These are phyloP conservation scores for Arnoldichthys spilopterus DNA, from an alignment of 2,797 vertebrate genomes.

Conservation along the genomic window DNA sequence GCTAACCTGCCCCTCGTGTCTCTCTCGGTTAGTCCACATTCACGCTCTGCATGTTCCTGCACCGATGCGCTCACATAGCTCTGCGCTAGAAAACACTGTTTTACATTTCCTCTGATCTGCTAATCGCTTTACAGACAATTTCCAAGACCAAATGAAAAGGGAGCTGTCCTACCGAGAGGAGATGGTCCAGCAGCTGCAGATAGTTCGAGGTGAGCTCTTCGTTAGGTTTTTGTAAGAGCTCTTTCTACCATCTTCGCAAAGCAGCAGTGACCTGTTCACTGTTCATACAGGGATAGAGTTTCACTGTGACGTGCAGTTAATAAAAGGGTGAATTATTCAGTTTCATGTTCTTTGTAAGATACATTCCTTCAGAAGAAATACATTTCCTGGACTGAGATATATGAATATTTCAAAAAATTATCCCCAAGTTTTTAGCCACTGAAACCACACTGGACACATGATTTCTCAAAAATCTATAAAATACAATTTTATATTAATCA, in stretches of 20 bases:
- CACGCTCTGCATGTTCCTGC: neutral
- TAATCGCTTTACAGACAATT: constrained; percentile 87
- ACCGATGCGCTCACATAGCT: too few relatives aligned
- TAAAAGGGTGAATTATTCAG: neutral
- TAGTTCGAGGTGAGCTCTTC: constrained; percentile 89
- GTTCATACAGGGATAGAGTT: too few relatives aligned
- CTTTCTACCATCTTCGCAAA: too few relatives aligned
- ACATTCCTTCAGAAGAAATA: neutral
- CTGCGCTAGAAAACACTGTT: too few relatives aligned
- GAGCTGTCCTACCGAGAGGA: constrained; percentile 97
- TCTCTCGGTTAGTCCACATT: neutral
- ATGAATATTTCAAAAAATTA: neutral
- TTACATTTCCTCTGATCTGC: constrained; percentile 22
- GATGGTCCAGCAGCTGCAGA: constrained; percentile 98
- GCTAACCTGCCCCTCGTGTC: neutral
- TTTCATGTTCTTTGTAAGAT: too few relatives aligned
- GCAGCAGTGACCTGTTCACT: too few relatives aligned
- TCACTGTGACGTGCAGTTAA: too few relatives aligned
- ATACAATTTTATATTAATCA: too few relatives aligned
- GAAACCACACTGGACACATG: neutral
- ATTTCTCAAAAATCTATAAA: too few relatives aligned
- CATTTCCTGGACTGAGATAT: neutral
- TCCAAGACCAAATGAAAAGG: constrained; percentile 99
- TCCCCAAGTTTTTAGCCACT: neutral
- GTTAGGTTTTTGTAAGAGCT: constrained; percentile 1